Evolutionary conservation across 2,888 invertebrate genomes (phyloP).

Genomic region (Augiades crinisus): DNA sequence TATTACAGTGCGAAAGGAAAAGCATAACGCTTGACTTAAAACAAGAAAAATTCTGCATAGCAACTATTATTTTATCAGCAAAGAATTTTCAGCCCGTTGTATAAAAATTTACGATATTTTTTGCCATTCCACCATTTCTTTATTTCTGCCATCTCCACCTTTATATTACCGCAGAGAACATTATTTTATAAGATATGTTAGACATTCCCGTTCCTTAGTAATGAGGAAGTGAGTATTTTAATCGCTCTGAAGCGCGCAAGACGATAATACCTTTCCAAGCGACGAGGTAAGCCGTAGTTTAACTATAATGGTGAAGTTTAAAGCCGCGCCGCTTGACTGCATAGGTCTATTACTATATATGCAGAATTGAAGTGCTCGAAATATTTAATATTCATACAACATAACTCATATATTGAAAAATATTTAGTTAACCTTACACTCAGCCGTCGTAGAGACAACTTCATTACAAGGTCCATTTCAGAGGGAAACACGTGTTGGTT

Average conservation of each 20-base stretch:
- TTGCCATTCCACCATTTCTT: conserved; percentile 15
- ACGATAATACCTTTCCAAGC: conserved; percentile 11
- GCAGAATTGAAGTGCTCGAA: no score
- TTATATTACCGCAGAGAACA: conserved; percentile 19
- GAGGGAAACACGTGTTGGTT: no score
- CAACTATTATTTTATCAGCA: conserved; percentile 2
- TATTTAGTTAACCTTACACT: no score
- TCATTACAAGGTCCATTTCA: no score
- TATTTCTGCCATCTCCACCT: conserved; percentile 10
- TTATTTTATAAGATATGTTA: conserved; percentile 19
- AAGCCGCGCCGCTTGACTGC: conserved; percentile 5
- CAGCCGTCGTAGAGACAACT: no score
- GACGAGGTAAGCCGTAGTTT: conserved; percentile 10
- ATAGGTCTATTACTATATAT: not conserved
- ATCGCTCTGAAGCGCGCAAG: conserved; percentile 21
- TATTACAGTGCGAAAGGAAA: no score
- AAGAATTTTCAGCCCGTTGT: not conserved
- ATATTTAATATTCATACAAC: no score
- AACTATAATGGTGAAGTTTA: conserved; percentile 8
- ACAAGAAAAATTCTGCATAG: no score
- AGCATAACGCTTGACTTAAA: no score
- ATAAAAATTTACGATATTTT: conserved; percentile 12
- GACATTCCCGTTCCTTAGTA: conserved; percentile 23
- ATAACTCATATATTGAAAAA: no score
- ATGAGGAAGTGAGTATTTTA: conserved; percentile 23